Evolutionary conservation across 2,113 vertebrate genomes (phyloP).

Genomic region (Scopus umbretta): DNA sequence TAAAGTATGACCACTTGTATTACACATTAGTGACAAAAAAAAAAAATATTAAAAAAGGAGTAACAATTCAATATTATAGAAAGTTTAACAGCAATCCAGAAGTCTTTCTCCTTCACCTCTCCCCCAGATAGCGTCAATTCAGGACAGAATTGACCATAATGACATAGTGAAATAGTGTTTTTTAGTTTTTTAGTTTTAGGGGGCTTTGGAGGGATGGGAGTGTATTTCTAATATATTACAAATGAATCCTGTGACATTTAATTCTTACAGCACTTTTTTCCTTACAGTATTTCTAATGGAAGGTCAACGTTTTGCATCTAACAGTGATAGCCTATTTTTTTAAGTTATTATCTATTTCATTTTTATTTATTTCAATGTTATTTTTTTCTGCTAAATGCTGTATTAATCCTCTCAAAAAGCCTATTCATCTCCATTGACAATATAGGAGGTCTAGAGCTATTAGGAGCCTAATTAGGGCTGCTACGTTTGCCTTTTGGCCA

Average conservation of each 20-base stretch:
- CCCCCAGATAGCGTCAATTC: background rate
- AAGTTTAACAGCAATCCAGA: background rate
- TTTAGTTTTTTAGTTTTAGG: too few species aligned
- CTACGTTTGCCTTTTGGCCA: background rate
- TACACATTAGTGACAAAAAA: background rate
- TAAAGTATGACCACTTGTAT: background rate
- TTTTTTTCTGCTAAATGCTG: background rate
- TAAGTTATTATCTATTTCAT: background rate
- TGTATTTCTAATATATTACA: background rate
- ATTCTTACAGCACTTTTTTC: background rate
- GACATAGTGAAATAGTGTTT: background rate
- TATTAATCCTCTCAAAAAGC: background rate
- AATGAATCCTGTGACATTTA: background rate
- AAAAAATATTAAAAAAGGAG: background rate
- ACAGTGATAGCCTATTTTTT: background rate
- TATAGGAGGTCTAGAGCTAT: background rate
- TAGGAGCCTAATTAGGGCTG: background rate
- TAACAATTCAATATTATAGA: background rate
- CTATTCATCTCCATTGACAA: background rate
- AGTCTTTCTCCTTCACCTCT: background rate
- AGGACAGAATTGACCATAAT: background rate
- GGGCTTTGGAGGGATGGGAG: too few species aligned
- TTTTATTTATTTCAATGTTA: background rate
- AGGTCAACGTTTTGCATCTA: background rate
- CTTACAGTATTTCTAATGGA: background rate